Conservation (phyloP, 2,797 vertebrate species). For the Benthosema pterotum region DNA sequence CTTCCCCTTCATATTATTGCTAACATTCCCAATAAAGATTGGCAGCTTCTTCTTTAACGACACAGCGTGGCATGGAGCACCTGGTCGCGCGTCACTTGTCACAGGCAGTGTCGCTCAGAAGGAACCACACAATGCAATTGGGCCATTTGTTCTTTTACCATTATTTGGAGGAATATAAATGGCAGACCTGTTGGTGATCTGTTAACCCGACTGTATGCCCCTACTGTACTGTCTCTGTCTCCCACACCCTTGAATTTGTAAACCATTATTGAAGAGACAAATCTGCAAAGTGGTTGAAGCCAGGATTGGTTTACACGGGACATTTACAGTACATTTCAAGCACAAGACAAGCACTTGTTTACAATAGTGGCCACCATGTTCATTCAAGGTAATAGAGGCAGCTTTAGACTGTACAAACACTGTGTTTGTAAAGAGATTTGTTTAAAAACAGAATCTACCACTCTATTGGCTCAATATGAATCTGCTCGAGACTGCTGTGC, state of each 20-base stretch:
- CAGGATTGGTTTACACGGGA: too few species aligned
- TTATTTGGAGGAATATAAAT: neutral
- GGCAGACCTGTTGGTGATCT: neutral
- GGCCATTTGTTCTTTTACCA: too few species aligned
- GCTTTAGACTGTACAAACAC: too few species aligned
- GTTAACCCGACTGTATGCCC: neutral
- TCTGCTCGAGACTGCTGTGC: too few species aligned
- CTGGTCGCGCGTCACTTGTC: neutral
- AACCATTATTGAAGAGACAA: conserved; percentile 9
- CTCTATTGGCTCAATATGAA: too few species aligned
- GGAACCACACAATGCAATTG: neutral
- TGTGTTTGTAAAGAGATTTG: too few species aligned
- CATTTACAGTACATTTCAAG: too few species aligned
- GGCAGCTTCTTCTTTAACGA: neutral
- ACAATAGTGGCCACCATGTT: too few species aligned
- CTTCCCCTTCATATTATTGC: neutral
- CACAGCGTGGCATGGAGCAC: neutral
- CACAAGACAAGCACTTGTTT: too few species aligned
- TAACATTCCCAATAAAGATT: conserved; percentile 15
- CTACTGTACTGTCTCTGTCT: neutral
- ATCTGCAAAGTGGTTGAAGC: conserved; percentile 10
- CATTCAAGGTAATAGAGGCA: too few species aligned
- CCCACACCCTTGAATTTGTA: neutral
- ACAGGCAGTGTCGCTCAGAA: neutral
- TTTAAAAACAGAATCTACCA: too few species aligned